These are phyloP conservation scores for Vanessa atalanta DNA, from an alignment of 1,140 invertebrate genomes.

Conservation along the genomic window DNA sequence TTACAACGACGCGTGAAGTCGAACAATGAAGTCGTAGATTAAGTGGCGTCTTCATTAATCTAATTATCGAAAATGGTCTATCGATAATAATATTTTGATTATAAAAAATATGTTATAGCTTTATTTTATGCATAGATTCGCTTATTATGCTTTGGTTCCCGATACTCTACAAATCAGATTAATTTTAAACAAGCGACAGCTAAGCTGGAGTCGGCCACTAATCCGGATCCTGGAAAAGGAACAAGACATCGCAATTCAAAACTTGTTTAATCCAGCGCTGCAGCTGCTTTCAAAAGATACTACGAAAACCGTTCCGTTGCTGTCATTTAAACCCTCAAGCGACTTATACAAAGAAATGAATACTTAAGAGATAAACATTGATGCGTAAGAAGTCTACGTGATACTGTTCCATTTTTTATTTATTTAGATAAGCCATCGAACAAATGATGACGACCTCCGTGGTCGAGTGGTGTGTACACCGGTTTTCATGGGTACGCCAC, in stretches of 20 bases:
- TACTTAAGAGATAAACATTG: neutral
- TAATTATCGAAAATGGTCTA: no score
- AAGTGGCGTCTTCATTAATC: no score
- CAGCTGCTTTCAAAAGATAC: slow-evolving; percentile 33
- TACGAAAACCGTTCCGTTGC: neutral
- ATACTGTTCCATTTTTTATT: no score
- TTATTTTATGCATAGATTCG: neutral
- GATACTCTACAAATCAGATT: slow-evolving; percentile 19
- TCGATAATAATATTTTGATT: neutral
- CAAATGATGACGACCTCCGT: no score
- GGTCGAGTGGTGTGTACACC: no score
- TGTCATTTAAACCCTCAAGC: slow-evolving; percentile 4
- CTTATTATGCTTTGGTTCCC: neutral
- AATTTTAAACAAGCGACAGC: slow-evolving; percentile 35
- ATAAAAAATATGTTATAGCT: neutral
- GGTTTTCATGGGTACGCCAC: no score
- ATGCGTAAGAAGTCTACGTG: neutral
- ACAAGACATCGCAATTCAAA: slow-evolving; percentile 44
- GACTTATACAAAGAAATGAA: neutral
- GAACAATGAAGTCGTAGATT: no score
- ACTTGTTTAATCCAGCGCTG: slow-evolving; percentile 39
- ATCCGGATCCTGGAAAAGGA: slow-evolving; percentile 30
- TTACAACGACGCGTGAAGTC: no score
- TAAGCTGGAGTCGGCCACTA: slow-evolving; percentile 28
- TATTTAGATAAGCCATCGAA: no score